A percentile compares a stretch with the other conserved stretches of the same genome.
These are phyloP conservation scores for Ormyrus pomaceus DNA, from an alignment of 2,888 invertebrate genomes.

Conservation along the genomic window DNA sequence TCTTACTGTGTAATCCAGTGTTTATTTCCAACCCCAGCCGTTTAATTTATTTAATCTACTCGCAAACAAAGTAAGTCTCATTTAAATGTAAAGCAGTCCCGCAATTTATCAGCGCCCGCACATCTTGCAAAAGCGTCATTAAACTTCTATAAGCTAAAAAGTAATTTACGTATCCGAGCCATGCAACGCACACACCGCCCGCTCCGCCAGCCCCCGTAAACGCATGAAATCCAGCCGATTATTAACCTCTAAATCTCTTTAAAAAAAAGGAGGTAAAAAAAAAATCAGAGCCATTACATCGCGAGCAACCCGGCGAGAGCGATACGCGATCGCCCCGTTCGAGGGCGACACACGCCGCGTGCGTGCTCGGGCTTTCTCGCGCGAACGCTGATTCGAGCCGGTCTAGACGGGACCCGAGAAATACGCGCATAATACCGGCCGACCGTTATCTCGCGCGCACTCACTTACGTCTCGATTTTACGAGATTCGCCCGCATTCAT, in stretches of 20 bases:
- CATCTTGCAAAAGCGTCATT: background rate
- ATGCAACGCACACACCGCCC: background rate
- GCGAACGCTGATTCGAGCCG: background rate
- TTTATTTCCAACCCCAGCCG: too few relatives aligned
- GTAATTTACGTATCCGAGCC: background rate
- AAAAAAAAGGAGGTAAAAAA: too few relatives aligned
- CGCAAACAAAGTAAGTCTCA: too few relatives aligned
- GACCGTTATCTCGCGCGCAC: constrained; percentile 28
- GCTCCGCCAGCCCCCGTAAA: too few relatives aligned
- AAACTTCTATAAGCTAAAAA: background rate
- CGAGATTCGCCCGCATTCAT: constrained; percentile 13
- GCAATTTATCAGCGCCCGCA: background rate
- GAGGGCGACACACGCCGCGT: background rate
- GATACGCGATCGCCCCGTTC: too few relatives aligned
- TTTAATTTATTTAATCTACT: too few relatives aligned
- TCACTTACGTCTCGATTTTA: constrained; percentile 48
- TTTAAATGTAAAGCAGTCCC: too few relatives aligned
- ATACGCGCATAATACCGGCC: constrained; percentile 5
- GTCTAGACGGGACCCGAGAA: constrained; percentile 15
- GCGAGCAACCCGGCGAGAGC: too few relatives aligned
- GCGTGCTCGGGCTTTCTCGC: background rate
- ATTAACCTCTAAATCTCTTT: too few relatives aligned
- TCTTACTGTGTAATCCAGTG: too few relatives aligned
- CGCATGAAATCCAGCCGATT: too few relatives aligned
- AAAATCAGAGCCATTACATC: too few relatives aligned